Conservation (phyloP, 1,140 invertebrate genomes). For the Trialeurodes vaporariorum region DNA sequence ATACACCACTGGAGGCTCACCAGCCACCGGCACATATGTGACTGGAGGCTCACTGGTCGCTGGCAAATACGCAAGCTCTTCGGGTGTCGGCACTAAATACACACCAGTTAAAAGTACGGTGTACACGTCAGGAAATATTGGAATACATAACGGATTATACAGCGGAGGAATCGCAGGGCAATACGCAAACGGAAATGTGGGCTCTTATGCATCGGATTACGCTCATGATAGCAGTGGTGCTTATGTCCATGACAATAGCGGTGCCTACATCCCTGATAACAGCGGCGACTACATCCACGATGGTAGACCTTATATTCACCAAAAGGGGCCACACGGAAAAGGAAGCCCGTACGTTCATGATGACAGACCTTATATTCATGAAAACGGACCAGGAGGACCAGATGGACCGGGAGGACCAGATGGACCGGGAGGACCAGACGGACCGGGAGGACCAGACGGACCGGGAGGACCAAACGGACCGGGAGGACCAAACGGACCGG, state of each 20-base stretch:
- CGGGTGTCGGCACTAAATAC: slow-evolving; percentile 6
- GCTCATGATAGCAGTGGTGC: slow-evolving; percentile 21
- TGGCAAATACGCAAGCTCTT: not conserved
- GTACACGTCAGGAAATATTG: too few species aligned
- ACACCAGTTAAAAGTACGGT: too few species aligned
- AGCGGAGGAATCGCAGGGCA: slow-evolving; percentile 16
- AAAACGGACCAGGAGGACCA: slow-evolving; percentile 4
- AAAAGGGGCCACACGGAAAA: slow-evolving; percentile 11
- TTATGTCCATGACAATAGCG: slow-evolving; percentile 34
- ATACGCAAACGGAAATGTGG: slow-evolving; percentile 11
- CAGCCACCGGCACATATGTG: not conserved
- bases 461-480: slow-evolving; percentile 9
- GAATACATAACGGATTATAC: too few species aligned
- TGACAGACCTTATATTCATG: not conserved
- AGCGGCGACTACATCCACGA: slow-evolving; percentile 31
- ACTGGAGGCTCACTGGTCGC: not conserved
- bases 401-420: slow-evolving; percentile 15
- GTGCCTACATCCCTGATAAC: slow-evolving; percentile 32
- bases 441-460: too few species aligned
- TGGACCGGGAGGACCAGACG: too few species aligned
- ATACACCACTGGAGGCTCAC: not conserved
- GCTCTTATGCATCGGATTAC: slow-evolving; percentile 2
- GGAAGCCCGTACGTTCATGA: slow-evolving; percentile 11
- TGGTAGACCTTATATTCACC: slow-evolving; percentile 19
- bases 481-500: slow-evolving; percentile 15